Evolutionary conservation across 92 coral and sea anemone genomes (phyloP).

Genomic region (Epizoanthus ramosus): DNA sequence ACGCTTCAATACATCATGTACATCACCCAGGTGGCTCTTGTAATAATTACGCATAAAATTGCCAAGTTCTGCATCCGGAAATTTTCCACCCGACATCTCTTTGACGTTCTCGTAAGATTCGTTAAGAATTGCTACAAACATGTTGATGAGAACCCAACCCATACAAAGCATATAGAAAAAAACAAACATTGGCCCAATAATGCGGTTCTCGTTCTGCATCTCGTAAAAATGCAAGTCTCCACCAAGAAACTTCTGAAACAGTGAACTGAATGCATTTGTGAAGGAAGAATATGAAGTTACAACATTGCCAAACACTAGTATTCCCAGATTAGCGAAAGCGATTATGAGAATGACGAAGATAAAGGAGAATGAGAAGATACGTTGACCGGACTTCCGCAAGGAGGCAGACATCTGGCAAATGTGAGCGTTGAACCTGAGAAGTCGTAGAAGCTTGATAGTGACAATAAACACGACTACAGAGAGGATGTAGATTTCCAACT

Average conservation of each 20-base stretch:
- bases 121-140: slow-evolving; percentile 87
- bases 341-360: slow-evolving; percentile 70
- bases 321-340: slow-evolving; percentile 69
- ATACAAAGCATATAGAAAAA: slow-evolving; percentile 74
- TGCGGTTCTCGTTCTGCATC: slow-evolving; percentile 54
- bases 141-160: slow-evolving; percentile 79
- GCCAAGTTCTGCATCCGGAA: slow-evolving; percentile 82
- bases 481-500: slow-evolving; percentile 67
- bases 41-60: slow-evolving; percentile 70
- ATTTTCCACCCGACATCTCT: slow-evolving; percentile 77
- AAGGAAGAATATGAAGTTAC: slow-evolving; percentile 60
- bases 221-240: slow-evolving; percentile 67
- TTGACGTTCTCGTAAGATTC: slow-evolving; percentile 79
- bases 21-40: slow-evolving; percentile 39
- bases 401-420: slow-evolving; percentile 90
- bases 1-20: slow-evolving; percentile 64
- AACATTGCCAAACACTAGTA: slow-evolving; percentile 67
- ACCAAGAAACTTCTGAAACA: slow-evolving; percentile 82
- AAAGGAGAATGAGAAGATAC: slow-evolving; percentile 65
- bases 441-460: slow-evolving; percentile 77
- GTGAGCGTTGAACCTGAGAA: slow-evolving; percentile 83
- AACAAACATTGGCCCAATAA: slow-evolving; percentile 73
- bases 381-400: slow-evolving; percentile 57
- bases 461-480: slow-evolving; percentile 83
- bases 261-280: slow-evolving; percentile 59